A percentile compares a stretch with the other conserved stretches of the same genome.
Conservation (phyloP, 2,888 invertebrate genomes). For the Euzophera pinguis region DNA sequence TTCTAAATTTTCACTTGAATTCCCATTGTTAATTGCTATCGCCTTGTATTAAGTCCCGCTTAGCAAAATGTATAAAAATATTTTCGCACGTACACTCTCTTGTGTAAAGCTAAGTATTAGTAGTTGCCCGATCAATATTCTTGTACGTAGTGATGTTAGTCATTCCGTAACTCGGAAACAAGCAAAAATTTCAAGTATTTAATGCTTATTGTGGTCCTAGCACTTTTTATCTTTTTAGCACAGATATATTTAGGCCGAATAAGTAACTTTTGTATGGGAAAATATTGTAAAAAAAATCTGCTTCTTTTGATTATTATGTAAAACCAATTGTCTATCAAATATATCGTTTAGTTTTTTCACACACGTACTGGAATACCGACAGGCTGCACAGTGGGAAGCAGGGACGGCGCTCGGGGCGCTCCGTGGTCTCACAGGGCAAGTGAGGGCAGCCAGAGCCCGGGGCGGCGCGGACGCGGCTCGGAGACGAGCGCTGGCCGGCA, state of each 20-base stretch:
- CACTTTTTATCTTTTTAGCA: background rate
- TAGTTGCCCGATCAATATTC: background rate
- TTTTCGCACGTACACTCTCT: background rate
- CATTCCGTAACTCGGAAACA: too few relatives aligned
- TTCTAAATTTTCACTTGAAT: constrained; percentile 19
- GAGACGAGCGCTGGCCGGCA: constrained; percentile 90
- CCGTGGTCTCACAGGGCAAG: constrained; percentile 90
- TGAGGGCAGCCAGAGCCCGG: constrained; percentile 87
- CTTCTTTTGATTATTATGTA: background rate
- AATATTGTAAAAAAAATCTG: too few relatives aligned
- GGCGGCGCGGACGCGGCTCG: constrained; percentile 84
- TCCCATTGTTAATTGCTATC: constrained; percentile 27
- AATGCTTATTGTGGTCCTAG: background rate
- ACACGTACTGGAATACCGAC: constrained; percentile 10
- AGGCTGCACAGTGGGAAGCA: constrained; percentile 76
- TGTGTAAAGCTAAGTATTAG: constrained; percentile 7
- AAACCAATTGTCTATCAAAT: background rate
- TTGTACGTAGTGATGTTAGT: background rate
- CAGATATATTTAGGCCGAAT: too few relatives aligned
- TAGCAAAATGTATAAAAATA: constrained; percentile 30
- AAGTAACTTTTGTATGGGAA: too few relatives aligned
- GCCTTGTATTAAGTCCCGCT: constrained; percentile 49
- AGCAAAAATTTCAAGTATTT: too few relatives aligned
- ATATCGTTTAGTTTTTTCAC: too few relatives aligned
- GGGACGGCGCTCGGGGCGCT: constrained; percentile 90